Conservation (phyloP, 1,140 invertebrate genomes). For the Laupala kohalensis region DNA sequence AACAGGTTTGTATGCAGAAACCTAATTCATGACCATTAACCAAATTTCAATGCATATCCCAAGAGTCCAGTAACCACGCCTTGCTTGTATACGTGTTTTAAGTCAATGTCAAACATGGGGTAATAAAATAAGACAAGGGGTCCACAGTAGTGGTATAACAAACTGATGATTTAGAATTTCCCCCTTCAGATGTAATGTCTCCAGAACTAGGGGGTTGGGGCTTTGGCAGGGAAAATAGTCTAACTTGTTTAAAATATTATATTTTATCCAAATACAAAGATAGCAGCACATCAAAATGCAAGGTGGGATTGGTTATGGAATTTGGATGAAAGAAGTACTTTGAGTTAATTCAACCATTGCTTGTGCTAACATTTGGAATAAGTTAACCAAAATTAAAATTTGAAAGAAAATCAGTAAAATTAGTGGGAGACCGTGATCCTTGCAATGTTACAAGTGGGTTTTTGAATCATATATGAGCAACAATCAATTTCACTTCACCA, state of each 20-base stretch:
- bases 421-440: slow-evolving; percentile 15
- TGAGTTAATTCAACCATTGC: neutral
- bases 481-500: slow-evolving; percentile 15
- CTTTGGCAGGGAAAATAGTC: slow-evolving; percentile 17
- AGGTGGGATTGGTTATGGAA: slow-evolving; percentile 12
- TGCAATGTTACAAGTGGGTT: slow-evolving; percentile 30
- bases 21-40: slow-evolving; percentile 18
- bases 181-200: slow-evolving; percentile 35
- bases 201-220: slow-evolving; percentile 32
- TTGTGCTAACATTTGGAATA: slow-evolving; percentile 2
- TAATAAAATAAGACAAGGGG: slow-evolving; percentile 8
- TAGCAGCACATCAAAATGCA: slow-evolving; percentile 11
- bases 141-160: slow-evolving; percentile 10
- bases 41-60: slow-evolving; percentile 18
- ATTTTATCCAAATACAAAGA: slow-evolving; percentile 6
- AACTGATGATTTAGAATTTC: slow-evolving; percentile 16
- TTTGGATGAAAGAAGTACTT: slow-evolving; percentile 9
- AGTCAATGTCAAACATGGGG: slow-evolving; percentile 1
- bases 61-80: slow-evolving; percentile 14
- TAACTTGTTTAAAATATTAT: neutral
- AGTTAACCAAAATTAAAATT: slow-evolving; percentile 9
- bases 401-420: slow-evolving; percentile 13
- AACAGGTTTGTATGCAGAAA: slow-evolving; percentile 19
- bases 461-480: slow-evolving; percentile 25
- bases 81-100: slow-evolving; percentile 7